These are phyloP conservation scores for Oscheius sp. DNA, from an alignment of 2,888 invertebrate species.

Conservation along the genomic window DNA sequence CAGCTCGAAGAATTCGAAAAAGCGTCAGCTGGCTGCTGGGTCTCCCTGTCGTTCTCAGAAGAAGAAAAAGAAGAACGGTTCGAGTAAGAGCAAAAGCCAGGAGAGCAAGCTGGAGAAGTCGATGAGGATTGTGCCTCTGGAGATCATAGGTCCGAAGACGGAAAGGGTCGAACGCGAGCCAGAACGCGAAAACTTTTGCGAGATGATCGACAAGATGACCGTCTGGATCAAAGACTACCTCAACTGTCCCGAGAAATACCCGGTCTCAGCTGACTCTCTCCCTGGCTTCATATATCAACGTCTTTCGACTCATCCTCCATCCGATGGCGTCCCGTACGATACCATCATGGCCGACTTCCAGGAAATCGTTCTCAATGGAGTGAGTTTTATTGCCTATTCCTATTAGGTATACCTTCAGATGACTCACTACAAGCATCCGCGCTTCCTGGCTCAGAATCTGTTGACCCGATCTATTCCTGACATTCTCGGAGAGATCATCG, in stretches of 20 bases:
- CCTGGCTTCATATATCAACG: constrained; percentile 23
- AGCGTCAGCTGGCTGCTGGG: neutral
- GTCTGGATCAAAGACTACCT: constrained; percentile 16
- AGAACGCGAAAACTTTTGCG: constrained; percentile 12
- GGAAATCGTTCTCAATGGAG: neutral
- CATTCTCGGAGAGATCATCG: constrained; percentile 8
- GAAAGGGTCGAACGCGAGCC: neutral
- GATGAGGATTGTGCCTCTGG: neutral
- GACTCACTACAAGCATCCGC: constrained; percentile 30
- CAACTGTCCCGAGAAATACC: neutral
- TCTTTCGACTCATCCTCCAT: constrained; percentile 12
- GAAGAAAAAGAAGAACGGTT: neutral
- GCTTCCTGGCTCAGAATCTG: constrained; percentile 17
- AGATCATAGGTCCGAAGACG: neutral
- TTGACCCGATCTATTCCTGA: constrained; percentile 19
- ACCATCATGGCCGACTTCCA: constrained; percentile 7
- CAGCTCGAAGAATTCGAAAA: neutral
- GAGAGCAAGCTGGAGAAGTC: neutral
- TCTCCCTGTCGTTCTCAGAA: neutral
- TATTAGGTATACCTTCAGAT: neutral
- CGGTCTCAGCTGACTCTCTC: constrained; percentile 9
- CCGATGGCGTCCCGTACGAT: neutral
- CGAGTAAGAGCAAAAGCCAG: neutral
- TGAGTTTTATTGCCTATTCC: neutral
- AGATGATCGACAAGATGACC: constrained; percentile 13